These are phyloP conservation scores for Melanchra persicariae DNA, from an alignment of 2,888 invertebrate genomes.

Conservation along the genomic window DNA sequence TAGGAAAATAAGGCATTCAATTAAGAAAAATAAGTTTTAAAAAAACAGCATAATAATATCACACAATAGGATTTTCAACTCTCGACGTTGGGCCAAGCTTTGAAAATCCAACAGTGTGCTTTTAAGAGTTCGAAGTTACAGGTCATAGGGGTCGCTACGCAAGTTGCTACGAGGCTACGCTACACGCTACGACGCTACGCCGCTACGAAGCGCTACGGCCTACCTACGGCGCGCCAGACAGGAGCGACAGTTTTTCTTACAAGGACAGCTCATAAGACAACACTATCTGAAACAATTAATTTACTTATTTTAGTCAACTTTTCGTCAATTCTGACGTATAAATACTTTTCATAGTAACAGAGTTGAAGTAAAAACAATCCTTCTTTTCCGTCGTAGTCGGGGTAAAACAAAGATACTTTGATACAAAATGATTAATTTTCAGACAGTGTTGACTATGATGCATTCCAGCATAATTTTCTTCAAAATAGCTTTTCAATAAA, in stretches of 20 bases:
- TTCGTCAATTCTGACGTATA: too few relatives aligned
- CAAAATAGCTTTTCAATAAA: neutral
- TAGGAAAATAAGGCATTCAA: neutral
- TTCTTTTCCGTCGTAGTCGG: too few relatives aligned
- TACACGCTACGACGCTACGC: conserved; percentile 64
- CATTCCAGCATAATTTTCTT: neutral
- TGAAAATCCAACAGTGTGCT: neutral
- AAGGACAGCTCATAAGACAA: conserved; percentile 73
- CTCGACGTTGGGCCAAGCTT: too few relatives aligned
- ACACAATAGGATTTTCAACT: too few relatives aligned
- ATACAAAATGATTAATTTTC: neutral
- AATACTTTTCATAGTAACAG: too few relatives aligned
- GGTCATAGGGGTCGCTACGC: conserved; percentile 48
- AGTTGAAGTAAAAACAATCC: too few relatives aligned
- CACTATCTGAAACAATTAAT: conserved; percentile 61
- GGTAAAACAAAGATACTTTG: too few relatives aligned
- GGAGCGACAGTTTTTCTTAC: conserved; percentile 56
- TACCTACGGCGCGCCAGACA: conserved; percentile 71
- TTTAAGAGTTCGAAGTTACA: conserved; percentile 4
- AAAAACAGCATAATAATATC: neutral
- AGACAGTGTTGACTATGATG: conserved; percentile 5
- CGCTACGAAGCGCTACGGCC: conserved; percentile 67
- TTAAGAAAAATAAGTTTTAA: neutral
- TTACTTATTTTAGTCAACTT: neutral
- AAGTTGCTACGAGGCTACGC: conserved; percentile 58